Conservation (phyloP, 2,113 vertebrate genomes). For the Hemiprocne comata region DNA sequence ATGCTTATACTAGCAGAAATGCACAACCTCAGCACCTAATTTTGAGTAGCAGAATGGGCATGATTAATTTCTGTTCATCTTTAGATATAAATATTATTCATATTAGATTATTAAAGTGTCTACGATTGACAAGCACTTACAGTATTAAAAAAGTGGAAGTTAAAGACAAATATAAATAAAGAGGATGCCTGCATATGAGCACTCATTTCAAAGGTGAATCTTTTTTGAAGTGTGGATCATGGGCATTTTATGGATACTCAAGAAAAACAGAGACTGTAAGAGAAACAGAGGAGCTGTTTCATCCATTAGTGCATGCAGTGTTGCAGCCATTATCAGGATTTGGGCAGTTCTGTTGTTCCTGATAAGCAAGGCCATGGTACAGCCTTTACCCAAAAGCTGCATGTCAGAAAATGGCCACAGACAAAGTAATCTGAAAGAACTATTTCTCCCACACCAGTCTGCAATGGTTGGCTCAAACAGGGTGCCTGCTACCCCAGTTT, state of each 20-base stretch:
- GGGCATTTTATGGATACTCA: background rate
- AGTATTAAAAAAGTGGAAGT: background rate
- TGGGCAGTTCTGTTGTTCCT: background rate
- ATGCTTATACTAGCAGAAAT: background rate
- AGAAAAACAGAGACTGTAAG: background rate
- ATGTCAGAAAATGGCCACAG: background rate
- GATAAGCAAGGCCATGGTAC: background rate
- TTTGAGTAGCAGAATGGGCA: background rate
- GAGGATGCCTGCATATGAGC: background rate
- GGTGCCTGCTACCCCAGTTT: background rate
- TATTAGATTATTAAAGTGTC: background rate
- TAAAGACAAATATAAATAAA: background rate
- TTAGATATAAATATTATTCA: background rate
- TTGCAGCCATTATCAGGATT: background rate
- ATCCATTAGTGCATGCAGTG: background rate
- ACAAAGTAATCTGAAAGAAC: background rate
- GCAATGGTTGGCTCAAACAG: background rate
- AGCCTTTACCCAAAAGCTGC: background rate
- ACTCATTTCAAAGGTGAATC: background rate
- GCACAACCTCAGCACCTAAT: background rate
- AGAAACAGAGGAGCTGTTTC: background rate
- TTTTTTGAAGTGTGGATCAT: background rate
- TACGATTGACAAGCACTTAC: background rate
- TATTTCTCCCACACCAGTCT: background rate
- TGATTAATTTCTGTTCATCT: background rate